Evolutionary conservation across 2,797 vertebrate genomes (phyloP).

Genomic region (Telmatherina bonti): DNA sequence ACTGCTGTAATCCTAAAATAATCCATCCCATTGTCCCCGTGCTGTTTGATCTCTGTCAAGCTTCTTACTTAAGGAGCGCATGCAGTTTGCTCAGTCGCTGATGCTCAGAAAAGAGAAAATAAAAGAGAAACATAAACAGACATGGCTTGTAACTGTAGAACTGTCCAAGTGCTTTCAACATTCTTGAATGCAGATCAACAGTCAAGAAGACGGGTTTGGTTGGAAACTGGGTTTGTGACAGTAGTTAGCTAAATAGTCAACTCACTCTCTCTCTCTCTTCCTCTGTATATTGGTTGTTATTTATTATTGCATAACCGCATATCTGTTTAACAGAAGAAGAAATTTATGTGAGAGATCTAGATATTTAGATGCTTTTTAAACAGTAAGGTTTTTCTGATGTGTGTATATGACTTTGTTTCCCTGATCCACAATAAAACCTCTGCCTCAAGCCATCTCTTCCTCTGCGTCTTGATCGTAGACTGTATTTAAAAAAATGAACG

Average conservation of each 20-base stretch:
- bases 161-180: too few species aligned
- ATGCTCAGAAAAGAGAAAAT: constrained; percentile 68
- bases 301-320: constrained; percentile 91
- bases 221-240: constrained; percentile 86
- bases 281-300: constrained; percentile 83
- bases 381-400: constrained; percentile 88
- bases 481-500: too few species aligned
- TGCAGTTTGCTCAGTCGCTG: constrained; percentile 81
- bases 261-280: too few species aligned
- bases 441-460: constrained; percentile 83
- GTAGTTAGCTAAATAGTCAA: constrained; percentile 82
- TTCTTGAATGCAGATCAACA: too few species aligned
- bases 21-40: constrained; percentile 75
- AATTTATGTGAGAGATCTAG: constrained; percentile 87
- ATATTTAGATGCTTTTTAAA: constrained; percentile 90
- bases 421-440: constrained; percentile 90
- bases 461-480: constrained; percentile 27
- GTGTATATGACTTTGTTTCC: background rate
- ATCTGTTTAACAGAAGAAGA: constrained; percentile 52
- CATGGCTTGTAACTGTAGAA: constrained; percentile 82
- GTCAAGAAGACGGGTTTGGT: constrained; percentile 89
- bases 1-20: constrained; percentile 70
- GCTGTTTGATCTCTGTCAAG: constrained; percentile 88
- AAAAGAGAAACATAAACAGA: too few species aligned
- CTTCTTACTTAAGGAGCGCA: constrained; percentile 85